Evolutionary conservation across 2,797 vertebrate genomes (phyloP).

Genomic region (Etheostoma nigrum): DNA sequence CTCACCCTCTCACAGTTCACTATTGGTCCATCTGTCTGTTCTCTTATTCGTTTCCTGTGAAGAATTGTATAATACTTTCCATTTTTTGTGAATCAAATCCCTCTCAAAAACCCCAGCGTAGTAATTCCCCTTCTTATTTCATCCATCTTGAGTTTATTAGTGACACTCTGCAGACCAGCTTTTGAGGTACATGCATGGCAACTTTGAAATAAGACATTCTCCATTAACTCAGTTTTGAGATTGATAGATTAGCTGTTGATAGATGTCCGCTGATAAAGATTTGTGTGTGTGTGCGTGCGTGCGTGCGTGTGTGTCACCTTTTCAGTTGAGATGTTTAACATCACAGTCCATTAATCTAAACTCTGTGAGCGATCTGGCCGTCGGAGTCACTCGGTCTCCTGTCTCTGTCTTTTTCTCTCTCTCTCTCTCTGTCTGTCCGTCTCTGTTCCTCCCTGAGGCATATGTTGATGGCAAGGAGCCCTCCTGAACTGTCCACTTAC

Average conservation of each 20-base stretch:
- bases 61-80: conserved; percentile 15
- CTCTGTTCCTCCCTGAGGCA: conserved; percentile 63
- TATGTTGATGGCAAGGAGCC: conserved; percentile 43
- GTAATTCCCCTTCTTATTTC: neutral
- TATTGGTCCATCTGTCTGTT: conserved; percentile 25
- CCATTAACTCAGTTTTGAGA: conserved; percentile 43
- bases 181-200: conserved; percentile 17
- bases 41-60: conserved; percentile 19
- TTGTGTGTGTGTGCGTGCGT: conserved; percentile 31
- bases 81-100: conserved; percentile 25
- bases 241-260: conserved; percentile 68
- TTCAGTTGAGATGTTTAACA: conserved; percentile 55
- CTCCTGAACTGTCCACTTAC: conserved; percentile 51
- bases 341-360: conserved; percentile 76
- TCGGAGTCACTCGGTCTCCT: conserved; percentile 72
- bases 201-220: conserved; percentile 46
- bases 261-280: conserved; percentile 61
- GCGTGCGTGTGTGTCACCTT: conserved; percentile 48
- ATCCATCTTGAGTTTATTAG: neutral
- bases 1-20: conserved; percentile 33
- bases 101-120: neutral
- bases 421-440: conserved; percentile 45
- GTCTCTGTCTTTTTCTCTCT: neutral
- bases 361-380: conserved; percentile 60
- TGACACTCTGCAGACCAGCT: conserved; percentile 39